Conservation (phyloP, 2,113 vertebrate genomes). For the Castor canadensis region DNA sequence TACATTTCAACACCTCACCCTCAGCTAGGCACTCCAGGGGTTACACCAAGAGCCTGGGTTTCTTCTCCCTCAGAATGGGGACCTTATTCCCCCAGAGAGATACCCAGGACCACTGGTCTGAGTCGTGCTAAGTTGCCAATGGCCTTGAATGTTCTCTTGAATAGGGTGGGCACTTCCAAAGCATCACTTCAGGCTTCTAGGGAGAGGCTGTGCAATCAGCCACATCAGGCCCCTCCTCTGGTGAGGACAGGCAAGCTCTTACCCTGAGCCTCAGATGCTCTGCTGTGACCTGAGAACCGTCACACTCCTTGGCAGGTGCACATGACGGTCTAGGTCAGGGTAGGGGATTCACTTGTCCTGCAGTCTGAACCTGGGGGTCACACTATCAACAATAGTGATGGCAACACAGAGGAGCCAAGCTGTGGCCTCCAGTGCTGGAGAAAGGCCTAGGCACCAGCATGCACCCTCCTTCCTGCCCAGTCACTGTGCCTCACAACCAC, state of each 20-base stretch:
- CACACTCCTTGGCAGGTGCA: neutral
- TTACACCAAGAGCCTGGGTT: no score
- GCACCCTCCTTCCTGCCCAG: fast-evolving
- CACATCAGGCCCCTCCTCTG: fast-evolving
- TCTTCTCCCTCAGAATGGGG: neutral
- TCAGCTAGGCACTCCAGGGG: neutral
- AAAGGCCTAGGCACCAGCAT: no score
- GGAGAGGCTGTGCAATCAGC: no score
- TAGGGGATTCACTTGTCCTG: neutral
- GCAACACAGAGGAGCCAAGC: neutral
- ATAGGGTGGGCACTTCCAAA: neutral
- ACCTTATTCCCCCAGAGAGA: neutral
- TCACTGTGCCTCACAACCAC: neutral
- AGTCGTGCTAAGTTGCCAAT: neutral
- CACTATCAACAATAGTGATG: no score
- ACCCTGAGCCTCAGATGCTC: neutral
- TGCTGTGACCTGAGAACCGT: neutral
- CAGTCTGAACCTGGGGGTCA: no score
- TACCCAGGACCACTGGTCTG: neutral
- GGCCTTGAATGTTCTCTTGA: neutral
- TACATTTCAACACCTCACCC: no score
- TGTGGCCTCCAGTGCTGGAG: neutral
- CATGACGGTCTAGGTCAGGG: neutral
- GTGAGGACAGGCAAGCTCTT: neutral
- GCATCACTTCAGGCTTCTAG: neutral